phyloP scores from a whole-genome alignment of 2,113 vertebrate genomes.

The Neodon shergylaensis region DNA sequence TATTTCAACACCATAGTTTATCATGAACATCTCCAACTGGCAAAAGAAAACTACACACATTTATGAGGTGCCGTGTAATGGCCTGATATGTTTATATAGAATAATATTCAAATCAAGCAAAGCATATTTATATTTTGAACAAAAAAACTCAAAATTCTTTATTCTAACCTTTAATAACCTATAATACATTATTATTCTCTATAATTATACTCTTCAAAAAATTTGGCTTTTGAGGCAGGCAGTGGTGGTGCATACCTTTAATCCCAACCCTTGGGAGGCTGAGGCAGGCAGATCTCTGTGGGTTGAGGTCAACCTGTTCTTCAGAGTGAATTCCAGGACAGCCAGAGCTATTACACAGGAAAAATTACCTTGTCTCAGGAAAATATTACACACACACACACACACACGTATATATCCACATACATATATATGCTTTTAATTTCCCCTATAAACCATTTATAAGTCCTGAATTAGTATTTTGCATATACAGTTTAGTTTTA shows the following conservation, averaged over 20 bases:
- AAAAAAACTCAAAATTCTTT: background rate
- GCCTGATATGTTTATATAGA: background rate
- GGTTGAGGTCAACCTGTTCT: background rate
- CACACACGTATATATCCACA: rapidly evolving
- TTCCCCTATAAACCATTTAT: background rate
- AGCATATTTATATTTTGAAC: background rate
- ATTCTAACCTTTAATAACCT: background rate
- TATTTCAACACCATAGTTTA: background rate
- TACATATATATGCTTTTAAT: background rate
- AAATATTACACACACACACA: too few relatives aligned
- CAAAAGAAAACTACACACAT: background rate
- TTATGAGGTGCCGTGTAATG: background rate
- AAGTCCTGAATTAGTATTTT: background rate
- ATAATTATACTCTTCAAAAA: background rate
- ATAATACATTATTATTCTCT: background rate
- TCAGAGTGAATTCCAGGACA: background rate
- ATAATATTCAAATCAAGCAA: background rate
- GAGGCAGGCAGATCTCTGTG: background rate
- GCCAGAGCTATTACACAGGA: background rate
- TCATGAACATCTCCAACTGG: background rate
- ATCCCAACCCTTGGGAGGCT: background rate
- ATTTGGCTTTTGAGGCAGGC: background rate
- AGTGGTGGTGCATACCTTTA: background rate
- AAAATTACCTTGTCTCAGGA: background rate
- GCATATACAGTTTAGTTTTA: background rate